Base-by-base conservation (phyloP, 2,888 invertebrate genomes). In the Theristus sp. region DNA sequence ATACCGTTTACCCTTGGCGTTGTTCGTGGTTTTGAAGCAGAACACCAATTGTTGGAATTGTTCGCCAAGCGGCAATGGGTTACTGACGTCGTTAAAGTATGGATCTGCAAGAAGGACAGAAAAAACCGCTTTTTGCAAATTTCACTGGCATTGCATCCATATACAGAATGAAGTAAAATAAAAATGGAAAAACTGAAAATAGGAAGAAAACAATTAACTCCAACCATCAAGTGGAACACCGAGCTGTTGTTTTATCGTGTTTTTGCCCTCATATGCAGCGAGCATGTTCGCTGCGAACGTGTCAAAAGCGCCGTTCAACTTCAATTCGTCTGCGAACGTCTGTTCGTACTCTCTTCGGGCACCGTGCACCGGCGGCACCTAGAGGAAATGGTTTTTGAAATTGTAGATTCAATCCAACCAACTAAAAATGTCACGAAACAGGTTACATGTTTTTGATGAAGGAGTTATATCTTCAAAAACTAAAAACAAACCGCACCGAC, bases 231-330 rank as follows among this genome's bases (percentile, higher is more conserved):
- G 6, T 6, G 22, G 22, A 52, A 24, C n/a, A 17, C 52, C 52
- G 13, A 70, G 69, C 65, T 74, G 74, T n/a, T 69, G 65, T 24
- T 67, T 65, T n/a, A 75, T 68, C n/a, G 67, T 67, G 63, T 74
- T 74, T 17, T 66, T 57, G 1, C 74, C 74, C 6, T 74, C 74
- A 60, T 75, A 75, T 0, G 70, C 69, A 20, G 64, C 60, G 56
- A 69, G 66, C 69, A 69, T 71, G 64, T 75, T 74, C n/a, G 65
- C 65, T 47, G 73, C 70, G 65, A 73, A 74, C 17, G 69, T 66
- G 62, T 73, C 73, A 59, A 75, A 67, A 60, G 68, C 65, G 46
- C 60, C 62, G 63, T 75, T 75, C 28, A 75, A 67, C 22, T 70
- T 68, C 61, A 71, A 70, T 62, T 75, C 75, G 26, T 64, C 66